Base-by-base conservation (phyloP, 1,140 invertebrate genomes). In the Drosophila sproati region DNA sequence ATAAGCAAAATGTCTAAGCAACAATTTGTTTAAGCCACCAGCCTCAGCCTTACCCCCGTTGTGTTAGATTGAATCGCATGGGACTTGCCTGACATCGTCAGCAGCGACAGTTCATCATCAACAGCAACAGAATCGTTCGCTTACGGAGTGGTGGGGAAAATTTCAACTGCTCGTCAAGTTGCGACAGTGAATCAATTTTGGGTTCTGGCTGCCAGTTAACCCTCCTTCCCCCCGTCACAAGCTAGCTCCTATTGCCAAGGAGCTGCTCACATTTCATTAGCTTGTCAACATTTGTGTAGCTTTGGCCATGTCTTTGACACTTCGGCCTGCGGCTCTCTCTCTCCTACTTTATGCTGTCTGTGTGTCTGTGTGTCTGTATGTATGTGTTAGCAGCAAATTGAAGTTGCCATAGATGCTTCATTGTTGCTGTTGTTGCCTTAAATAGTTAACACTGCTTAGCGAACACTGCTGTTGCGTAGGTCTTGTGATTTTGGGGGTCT, bases 401-500 rank as follows among this genome's bases (percentile, higher is more conserved):
- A 66, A 80, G 85, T 87, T 87, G 70, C 85, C 85, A 80, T 80
- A 70, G 83, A 60, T 80, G 68, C 56, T 41, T n/a, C 39, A 68
- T 70, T 70, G 76, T 66, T 78, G 67, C 57, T 78, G 72, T 77
- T 80, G 77, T 63, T 86, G 64, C 43, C 59, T 66, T 78, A 88
- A 88, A 89, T 88, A 83, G 83, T 88, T 88, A 78, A 88, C n/a
- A 88, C 83, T 89, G 85, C 85, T 88, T 89, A 89, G 85, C 85
- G 85, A 55, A 72, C 32, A 35, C 35, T 12, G 45, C 55, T 41
- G 39, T n/a, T 54, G 61, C 52, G 41, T 28, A 67, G 61, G 69
- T 78, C 82, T 80, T 80, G 57, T 60, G 69, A 69, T 80, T 77
- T 55, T 73, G 60, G 28, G 31, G 43, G 10, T 43, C 39, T 20